Base-by-base conservation (phyloP, 2,797 vertebrate genomes). In the Rhinichthys osculus region DNA sequence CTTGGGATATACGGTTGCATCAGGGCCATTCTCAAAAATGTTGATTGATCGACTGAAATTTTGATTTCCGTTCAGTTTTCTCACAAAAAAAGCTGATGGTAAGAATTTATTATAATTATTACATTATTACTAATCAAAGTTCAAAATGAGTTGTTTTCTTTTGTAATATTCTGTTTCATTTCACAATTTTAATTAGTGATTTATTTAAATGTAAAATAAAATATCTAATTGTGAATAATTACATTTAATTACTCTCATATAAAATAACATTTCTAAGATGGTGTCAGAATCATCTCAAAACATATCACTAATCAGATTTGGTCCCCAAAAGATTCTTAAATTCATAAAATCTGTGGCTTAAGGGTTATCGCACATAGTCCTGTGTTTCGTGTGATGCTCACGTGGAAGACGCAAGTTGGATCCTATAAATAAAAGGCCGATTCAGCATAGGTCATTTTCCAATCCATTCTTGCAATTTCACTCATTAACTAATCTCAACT, bases 401-500 rank as follows among this genome's bases (percentile, higher is more conserved):
- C 21, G 27, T 50, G 27, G 9, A 33, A 4, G 52, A 57, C 1
- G 7, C 30, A 77, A n/a, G 30, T 77, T n/a, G 13, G 6, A 57
- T 40, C 33, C 17, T 21, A 27, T 33, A 9, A 76, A 54, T 54
- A 21, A 52, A 52, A 33, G 47, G 19, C 17, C 0, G 3, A 54
- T 38, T 21, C 30, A 76, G 3, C 30, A 78, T 27, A 30, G 16
- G 6, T 85, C 10, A 64, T 86, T 69, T 82, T 70, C 30, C 82
- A 47, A 54, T 76, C 72, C 70, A 72, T 77, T 69, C 74, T 77
- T 64, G 40, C 16, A 47, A 38, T 78, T 87, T 77, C 44, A 16
- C 17, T 80, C 3, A 47, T 76, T 33, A 54, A 30, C n/a, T 52
- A 30, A 47, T 42, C 21, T 79, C 7, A 5, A 7, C 77, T 66